A percentile compares a stretch with the other conserved stretches of the same genome.
Conservation (phyloP, 1,140 invertebrate species). For the Drepana arcuata region DNA sequence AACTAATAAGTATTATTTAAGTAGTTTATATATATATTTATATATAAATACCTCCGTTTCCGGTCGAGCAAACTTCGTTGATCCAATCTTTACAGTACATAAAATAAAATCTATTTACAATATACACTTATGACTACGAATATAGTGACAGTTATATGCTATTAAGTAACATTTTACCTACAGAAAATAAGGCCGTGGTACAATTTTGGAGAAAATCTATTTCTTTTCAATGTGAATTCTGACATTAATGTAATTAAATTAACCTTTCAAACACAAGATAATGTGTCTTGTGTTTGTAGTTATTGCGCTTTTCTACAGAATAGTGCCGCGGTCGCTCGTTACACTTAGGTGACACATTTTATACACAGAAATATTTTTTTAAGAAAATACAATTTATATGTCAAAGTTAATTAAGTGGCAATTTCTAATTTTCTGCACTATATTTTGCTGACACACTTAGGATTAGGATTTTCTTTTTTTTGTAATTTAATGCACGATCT, state of each 20-base stretch:
- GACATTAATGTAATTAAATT: no score
- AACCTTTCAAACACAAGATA: no score
- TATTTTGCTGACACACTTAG: conserved; percentile 70
- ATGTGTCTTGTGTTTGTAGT: no score
- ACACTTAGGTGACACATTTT: conserved; percentile 64
- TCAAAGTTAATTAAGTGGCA: conserved; percentile 68
- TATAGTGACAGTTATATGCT: conserved; percentile 49
- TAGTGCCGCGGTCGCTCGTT: conserved; percentile 43
- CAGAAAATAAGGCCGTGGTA: conserved; percentile 37
- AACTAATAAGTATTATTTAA: conserved; percentile 60
- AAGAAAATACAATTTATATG: conserved; percentile 59
- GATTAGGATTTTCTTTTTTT: conserved; percentile 60
- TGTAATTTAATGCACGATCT: conserved; percentile 70
- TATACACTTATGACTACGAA: conserved; percentile 59
- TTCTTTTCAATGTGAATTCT: no score
- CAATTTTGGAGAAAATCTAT: conserved; percentile 39
- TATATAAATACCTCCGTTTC: no score
- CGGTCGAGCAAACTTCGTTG: conserved; percentile 52
- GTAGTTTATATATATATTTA: conserved; percentile 30
- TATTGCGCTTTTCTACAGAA: conserved; percentile 27
- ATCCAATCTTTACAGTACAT: conserved; percentile 56
- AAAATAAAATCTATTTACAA: conserved; percentile 66
- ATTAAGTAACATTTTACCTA: conserved; percentile 64
- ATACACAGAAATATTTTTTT: conserved; percentile 71
- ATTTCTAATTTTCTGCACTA: conserved; percentile 68